phyloP scores from a whole-genome alignment of 2,888 invertebrate genomes.

The Osmoderma eremita region DNA sequence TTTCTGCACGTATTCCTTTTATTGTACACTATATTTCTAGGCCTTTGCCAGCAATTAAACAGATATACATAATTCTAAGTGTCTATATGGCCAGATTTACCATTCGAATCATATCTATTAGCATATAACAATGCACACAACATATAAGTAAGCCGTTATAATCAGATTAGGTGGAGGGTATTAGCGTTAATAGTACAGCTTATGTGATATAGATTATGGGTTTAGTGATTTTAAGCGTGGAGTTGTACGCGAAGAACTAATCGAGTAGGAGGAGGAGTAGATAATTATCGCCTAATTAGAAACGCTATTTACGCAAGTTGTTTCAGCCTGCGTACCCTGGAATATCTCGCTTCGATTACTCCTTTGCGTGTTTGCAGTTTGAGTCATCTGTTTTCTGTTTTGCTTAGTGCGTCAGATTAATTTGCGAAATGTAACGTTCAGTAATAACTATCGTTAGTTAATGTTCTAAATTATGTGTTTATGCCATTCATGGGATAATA shows the following conservation, averaged over 20 bases:
- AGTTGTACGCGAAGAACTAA: constrained; percentile 1
- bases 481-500: too few relatives aligned
- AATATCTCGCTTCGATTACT: background rate
- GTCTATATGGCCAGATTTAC: too few relatives aligned
- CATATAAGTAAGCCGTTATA: constrained; percentile 1
- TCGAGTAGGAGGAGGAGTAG: background rate
- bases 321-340: background rate
- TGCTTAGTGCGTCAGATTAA: too few relatives aligned
- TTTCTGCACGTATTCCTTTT: too few relatives aligned
- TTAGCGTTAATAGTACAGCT: constrained; percentile 11
- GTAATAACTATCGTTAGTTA: too few relatives aligned
- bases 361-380: too few relatives aligned
- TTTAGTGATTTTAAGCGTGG: constrained; percentile 9
- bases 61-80: too few relatives aligned
- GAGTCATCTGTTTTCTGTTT: background rate
- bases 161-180: constrained; percentile 20
- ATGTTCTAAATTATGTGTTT: too few relatives aligned
- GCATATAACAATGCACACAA: background rate
- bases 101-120: too few relatives aligned
- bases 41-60: too few relatives aligned
- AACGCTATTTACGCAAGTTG: background rate
- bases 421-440: too few relatives aligned
- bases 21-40: too few relatives aligned
- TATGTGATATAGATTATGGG: constrained; percentile 10
- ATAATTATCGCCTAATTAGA: constrained; percentile 9